A percentile compares a stretch with the other conserved stretches of the same genome.
These are phyloP conservation scores for Venustaconcha ellipsiformis DNA, from an alignment of 1,140 invertebrate genomes.

Conservation along the genomic window DNA sequence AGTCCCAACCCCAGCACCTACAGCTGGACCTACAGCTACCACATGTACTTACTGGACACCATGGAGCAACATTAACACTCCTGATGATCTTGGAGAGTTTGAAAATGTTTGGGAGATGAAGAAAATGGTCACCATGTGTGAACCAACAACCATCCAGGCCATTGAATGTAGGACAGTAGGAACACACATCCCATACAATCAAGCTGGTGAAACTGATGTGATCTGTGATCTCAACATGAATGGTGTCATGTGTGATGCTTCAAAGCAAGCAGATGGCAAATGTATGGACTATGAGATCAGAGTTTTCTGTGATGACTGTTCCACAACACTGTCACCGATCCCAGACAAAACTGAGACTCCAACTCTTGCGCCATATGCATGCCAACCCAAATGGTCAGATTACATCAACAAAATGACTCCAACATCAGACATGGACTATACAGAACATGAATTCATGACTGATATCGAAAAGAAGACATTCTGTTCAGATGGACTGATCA, in stretches of 20 bases:
- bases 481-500: constrained; percentile 53
- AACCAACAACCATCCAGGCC: constrained; percentile 43
- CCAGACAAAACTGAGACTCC: neutral
- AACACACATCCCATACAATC: constrained; percentile 42
- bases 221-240: constrained; percentile 78
- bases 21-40: constrained; percentile 8
- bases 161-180: constrained; percentile 61
- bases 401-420: constrained; percentile 40
- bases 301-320: constrained; percentile 61
- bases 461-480: constrained; percentile 27
- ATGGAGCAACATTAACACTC: constrained; percentile 66
- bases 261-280: constrained; percentile 18
- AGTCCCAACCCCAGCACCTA: constrained; percentile 9
- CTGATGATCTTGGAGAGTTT: constrained; percentile 60
- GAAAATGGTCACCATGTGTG: constrained; percentile 53
- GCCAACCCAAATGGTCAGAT: constrained; percentile 19
- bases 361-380: neutral
- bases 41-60: constrained; percentile 65
- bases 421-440: constrained; percentile 16
- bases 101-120: constrained; percentile 62
- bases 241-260: constrained; percentile 36
- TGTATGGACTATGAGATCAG: constrained; percentile 44
- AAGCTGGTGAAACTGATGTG: constrained; percentile 70
- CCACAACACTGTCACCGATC: neutral
- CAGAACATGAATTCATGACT: constrained; percentile 25